Conservation (phyloP, 2,888 invertebrate genomes). For the Pristionchus maxplancki region DNA sequence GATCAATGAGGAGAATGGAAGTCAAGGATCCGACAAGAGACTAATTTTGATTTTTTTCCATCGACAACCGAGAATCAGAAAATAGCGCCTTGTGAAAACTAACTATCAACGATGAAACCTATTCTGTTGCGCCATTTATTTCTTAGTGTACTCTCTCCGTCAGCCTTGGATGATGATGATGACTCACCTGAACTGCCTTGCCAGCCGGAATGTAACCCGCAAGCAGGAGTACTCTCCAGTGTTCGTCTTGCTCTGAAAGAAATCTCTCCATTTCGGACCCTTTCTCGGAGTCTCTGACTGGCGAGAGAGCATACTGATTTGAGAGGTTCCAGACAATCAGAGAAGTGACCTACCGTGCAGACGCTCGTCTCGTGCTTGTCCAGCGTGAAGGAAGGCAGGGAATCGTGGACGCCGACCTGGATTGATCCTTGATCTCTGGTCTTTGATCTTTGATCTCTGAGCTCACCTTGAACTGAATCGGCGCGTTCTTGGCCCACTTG, state of each 20-base stretch:
- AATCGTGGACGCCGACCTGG: slow-evolving; percentile 80
- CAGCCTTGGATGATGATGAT: too few relatives aligned
- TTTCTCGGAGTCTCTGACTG: background rate
- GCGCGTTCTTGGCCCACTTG: slow-evolving; percentile 91
- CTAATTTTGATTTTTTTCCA: background rate
- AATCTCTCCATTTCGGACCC: slow-evolving; percentile 86
- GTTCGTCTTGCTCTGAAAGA: slow-evolving; percentile 95
- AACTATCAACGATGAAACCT: too few relatives aligned
- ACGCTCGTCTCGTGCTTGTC: slow-evolving; percentile 94
- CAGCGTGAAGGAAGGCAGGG: slow-evolving; percentile 92
- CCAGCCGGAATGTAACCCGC: slow-evolving; percentile 94
- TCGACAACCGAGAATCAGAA: too few relatives aligned
- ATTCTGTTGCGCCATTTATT: background rate
- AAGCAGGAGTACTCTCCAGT: slow-evolving; percentile 96
- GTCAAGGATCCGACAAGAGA: background rate
- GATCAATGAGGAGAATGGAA: background rate
- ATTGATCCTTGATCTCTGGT: slow-evolving; percentile 84
- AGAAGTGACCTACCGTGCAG: slow-evolving; percentile 82
- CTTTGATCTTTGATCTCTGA: background rate
- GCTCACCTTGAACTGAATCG: slow-evolving; percentile 88
- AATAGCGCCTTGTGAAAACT: too few relatives aligned
- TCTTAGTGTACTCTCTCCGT: too few relatives aligned
- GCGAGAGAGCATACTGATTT: background rate
- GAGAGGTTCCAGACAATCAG: background rate
- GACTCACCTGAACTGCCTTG: slow-evolving; percentile 96